Base-by-base conservation (phyloP, 2,888 invertebrate genomes). In the Troides oblongomaculatus region DNA sequence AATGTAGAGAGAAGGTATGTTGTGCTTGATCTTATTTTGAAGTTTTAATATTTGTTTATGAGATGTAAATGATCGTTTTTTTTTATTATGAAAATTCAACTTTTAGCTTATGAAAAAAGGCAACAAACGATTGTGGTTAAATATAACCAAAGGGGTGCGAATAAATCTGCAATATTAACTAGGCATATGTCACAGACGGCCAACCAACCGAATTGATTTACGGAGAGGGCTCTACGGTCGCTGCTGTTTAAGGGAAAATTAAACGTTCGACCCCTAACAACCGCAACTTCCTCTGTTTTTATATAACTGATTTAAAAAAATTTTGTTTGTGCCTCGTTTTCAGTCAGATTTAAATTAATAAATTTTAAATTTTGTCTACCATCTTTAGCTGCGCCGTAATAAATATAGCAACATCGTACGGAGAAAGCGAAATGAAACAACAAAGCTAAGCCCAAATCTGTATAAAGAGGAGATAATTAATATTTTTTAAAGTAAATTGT, bases 131-230 rank as follows among this genome's bases (percentile, higher is more conserved):
- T 43, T 43, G 64, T 21, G 64, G 53, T 61, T 58, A 68, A 69
- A 64, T 56, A 21, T 64, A 64, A 60, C 61, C 65, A 46, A 62
- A 61, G 50, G 57, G 61, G 25, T 46, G 65, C 46, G 50, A 70
- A 70, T 70, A 70, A 66, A 66, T 66, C 66, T 66, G 62, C 62
- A 59, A 59, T 70, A 70, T 70, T 70, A 70, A 66, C 62, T 62
- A 70, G 62, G 63, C 65, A 58, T 62, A 63, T 70, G 69, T 69
- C 46, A 70, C 59, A 63, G 66, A 64, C 60, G 23, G 63, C 59
- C 64, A 56, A 61, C 56, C 70, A 64, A 61, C 64, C 64, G 57
- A 67, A 67, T 60, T 67, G 67, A 70, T 70, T 70, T 64, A 70
- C 70, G 30, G 53, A n/a, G 14, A 58, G 50, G 64, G 39, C 61